Conservation (phyloP, 1,140 invertebrate species). For the Pissodes strobi region DNA sequence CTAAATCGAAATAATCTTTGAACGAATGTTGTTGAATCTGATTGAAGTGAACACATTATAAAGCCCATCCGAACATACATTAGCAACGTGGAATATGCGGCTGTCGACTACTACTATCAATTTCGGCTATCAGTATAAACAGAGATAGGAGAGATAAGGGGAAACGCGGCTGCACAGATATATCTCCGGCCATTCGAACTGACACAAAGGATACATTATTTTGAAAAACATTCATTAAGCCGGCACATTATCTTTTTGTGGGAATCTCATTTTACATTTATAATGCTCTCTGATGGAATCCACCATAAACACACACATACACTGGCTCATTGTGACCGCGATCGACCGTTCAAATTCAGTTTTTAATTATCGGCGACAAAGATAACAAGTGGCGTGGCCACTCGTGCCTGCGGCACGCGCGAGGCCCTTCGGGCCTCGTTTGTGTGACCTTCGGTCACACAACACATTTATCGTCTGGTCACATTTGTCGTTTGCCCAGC, state of each 20-base stretch:
- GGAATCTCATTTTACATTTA: slow-evolving; percentile 36
- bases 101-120: slow-evolving; percentile 14
- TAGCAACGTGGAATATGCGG: slow-evolving; percentile 17
- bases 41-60: no score
- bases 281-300: slow-evolving; percentile 28
- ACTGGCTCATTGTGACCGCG: slow-evolving; percentile 14
- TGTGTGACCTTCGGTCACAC: no score
- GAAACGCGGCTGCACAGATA: slow-evolving; percentile 27
- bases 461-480: no score
- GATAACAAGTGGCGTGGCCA: background rate
- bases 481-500: no score
- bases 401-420: no score
- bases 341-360: slow-evolving; percentile 4
- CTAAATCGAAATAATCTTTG: no score
- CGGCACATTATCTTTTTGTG: slow-evolving; percentile 30
- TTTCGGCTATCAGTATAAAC: slow-evolving; percentile 29
- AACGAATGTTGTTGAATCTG: no score
- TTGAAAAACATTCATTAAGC: slow-evolving; percentile 37
- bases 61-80: background rate
- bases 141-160: slow-evolving; percentile 22
- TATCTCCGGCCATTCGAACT: slow-evolving; percentile 27
- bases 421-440: no score
- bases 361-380: slow-evolving; percentile 14
- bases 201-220: slow-evolving; percentile 35
- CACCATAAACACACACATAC: slow-evolving; percentile 11